Evolutionary conservation across 2,888 invertebrate genomes (phyloP).

Genomic region (Metallyticus violacea): DNA sequence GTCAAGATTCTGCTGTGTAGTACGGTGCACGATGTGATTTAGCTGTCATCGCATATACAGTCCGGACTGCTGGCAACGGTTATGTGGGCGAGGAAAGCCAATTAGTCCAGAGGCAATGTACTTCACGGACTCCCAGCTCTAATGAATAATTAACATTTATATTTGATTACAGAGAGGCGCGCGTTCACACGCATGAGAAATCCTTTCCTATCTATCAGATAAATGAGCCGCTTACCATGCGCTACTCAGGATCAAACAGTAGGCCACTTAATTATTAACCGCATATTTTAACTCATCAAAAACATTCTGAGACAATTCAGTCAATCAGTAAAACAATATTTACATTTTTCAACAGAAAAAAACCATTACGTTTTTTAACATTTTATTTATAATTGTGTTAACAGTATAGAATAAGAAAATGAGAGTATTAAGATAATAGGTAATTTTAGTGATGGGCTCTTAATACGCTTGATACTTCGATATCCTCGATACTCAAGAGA

Average conservation of each 20-base stretch:
- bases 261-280: no score
- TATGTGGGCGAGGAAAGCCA: not conserved
- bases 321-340: no score
- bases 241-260: not conserved
- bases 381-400: no score
- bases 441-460: no score
- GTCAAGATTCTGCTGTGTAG: not conserved
- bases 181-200: not conserved
- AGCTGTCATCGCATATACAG: not conserved
- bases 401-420: no score
- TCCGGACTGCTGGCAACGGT: not conserved
- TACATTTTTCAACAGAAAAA: no score
- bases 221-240: not conserved
- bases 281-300: no score
- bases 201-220: not conserved
- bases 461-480: no score
- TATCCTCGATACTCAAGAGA: no score
- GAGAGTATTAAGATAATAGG: no score
- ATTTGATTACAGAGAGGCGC: not conserved
- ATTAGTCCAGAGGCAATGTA: not conserved
- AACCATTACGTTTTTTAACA: no score
- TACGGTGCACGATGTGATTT: not conserved
- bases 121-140: not conserved
- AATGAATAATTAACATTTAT: constrained; percentile 13
- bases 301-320: no score